Evolutionary conservation across 2,888 invertebrate genomes (phyloP), one percentile per base, ranked within the genome.

Genomic region (Rhingia campestris): DNA sequence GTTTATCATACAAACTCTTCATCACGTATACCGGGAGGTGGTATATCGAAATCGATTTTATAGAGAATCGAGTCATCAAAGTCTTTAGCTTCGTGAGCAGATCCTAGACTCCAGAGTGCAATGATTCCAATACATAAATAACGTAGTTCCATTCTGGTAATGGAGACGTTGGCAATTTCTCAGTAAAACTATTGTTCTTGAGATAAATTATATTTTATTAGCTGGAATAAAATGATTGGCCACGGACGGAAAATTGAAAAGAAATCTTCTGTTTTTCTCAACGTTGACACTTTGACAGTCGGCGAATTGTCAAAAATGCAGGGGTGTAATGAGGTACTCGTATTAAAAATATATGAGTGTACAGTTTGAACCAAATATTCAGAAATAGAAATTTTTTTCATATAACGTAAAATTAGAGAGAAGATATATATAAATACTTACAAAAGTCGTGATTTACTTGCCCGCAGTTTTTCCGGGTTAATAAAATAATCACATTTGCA

Each of bases 61-160:
- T 95, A 97, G 61, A 96, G 91, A 87, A 97, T 93, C 1, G 94
- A 94, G 91, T 97, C 97, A 90, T 97, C 97, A 88, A 97, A 96
- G 51, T 95, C 96, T 91, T 94, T 94, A 32, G 95, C 93, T 90
- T 96, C 95, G 88, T 94, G 93, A 79, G 93, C 86, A 37, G 0
- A 14, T n/a, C 39, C 41, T 4, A 14, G n/a, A 14, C 30, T 54
- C 2, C 14, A 45, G 7, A 80, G 35, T 10, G 64, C 51, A 0
- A 58, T 7, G 4, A 67, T n/a, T 37, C 22, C 9, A n/a, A 74
- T 22, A 6, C 72, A 0, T 2, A 43, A 22, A 30, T 9, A 51
- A 10, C 30, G 33, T 0, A 63, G 7, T 33, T 58, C 10, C 73
- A 79, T 76, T 10, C 7, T 61, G 3, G 0, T 7, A 6, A 6